These are phyloP conservation scores for Drosophila obscura DNA, from an alignment of 1,140 invertebrate species.

Conservation along the genomic window DNA sequence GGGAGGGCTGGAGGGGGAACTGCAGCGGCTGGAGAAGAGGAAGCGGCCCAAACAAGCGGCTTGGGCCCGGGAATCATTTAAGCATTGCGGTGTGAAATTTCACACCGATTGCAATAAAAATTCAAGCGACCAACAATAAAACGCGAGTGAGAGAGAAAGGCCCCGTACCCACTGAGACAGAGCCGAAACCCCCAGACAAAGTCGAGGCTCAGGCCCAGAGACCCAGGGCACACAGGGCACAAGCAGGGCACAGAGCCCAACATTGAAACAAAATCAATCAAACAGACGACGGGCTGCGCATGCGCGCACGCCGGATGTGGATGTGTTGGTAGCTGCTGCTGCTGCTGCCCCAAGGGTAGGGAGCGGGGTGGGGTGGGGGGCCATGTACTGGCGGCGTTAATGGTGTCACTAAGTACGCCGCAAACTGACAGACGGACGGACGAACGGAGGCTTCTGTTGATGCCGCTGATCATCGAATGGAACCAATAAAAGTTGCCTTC, in stretches of 20 bases:
- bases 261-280: constrained; percentile 79
- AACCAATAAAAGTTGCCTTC: constrained; percentile 82
- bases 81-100: constrained; percentile 83
- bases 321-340: constrained; percentile 50
- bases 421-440: constrained; percentile 49
- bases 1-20: not conserved
- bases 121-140: constrained; percentile 65
- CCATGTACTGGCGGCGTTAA: constrained; percentile 55
- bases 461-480: constrained; percentile 81
- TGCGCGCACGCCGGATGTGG: constrained; percentile 76
- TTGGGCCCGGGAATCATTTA: constrained; percentile 73
- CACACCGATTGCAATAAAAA: constrained; percentile 83
- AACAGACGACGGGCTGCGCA: constrained; percentile 61
- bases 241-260: constrained; percentile 16
- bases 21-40: constrained; percentile 14
- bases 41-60: constrained; percentile 22
- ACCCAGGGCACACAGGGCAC: not conserved
- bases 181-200: too few relatives aligned
- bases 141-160: constrained; percentile 59
- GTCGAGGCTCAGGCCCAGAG: not conserved
- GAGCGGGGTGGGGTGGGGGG: constrained; percentile 2
- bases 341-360: not conserved
- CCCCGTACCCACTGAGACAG: constrained; percentile 6
- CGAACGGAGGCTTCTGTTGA: constrained; percentile 42
- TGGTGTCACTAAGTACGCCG: constrained; percentile 82